phyloP scores from a whole-genome alignment of 2,113 vertebrate genomes.

The Garra rufa region DNA sequence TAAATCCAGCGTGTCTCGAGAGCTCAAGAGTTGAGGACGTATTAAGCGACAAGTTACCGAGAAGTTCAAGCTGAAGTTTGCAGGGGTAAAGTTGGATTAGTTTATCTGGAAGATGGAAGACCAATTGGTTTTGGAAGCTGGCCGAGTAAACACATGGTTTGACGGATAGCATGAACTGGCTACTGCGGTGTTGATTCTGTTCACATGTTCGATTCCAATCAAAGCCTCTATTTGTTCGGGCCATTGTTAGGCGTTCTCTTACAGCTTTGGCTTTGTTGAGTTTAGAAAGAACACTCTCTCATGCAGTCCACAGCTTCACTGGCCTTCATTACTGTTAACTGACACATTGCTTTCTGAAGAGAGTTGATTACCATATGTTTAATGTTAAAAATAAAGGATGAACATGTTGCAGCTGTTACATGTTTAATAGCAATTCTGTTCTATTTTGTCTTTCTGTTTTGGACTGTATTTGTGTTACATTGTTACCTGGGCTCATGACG shows the following conservation, averaged over 20 bases:
- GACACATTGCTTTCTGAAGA: constrained; percentile 1
- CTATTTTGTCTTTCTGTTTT: neutral
- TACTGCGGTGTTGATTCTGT: neutral
- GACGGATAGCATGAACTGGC: neutral
- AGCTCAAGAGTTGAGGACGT: neutral
- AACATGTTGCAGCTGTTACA: neutral
- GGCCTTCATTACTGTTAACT: neutral
- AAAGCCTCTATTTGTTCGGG: neutral
- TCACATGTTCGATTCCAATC: constrained; percentile 16
- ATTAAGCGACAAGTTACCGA: neutral
- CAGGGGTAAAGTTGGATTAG: neutral
- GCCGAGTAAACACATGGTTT: neutral
- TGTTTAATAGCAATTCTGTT: neutral
- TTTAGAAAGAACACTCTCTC: neutral
- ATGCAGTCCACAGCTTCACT: neutral
- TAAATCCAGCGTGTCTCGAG: constrained; percentile 26
- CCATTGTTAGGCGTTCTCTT: neutral
- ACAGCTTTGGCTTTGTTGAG: constrained; percentile 5
- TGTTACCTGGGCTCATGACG: neutral
- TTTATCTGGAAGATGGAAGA: neutral
- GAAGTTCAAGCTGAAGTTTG: constrained; percentile 4
- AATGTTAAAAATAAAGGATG: neutral
- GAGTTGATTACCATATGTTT: neutral
- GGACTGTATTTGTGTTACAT: neutral
- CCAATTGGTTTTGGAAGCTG: neutral